Base-by-base conservation (phyloP, 2,113 vertebrate species). In the Puffinus mauretanicus region DNA sequence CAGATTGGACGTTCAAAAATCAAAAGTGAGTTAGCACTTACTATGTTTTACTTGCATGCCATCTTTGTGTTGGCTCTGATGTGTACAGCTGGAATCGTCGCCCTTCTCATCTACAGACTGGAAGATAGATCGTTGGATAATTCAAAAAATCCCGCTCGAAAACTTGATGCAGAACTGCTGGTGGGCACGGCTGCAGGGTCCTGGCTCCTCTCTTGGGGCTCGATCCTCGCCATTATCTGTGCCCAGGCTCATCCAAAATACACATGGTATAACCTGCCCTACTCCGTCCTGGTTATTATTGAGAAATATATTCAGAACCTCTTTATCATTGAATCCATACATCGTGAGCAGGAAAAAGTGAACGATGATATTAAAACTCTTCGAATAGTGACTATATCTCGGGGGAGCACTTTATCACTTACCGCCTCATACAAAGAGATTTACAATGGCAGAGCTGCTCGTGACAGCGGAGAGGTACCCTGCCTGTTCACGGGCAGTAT, bases 131-230 rank as follows among this genome's bases (percentile, higher is more conserved):
- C 98, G 0, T 61, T 98, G 64, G 99, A 99, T 69, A 98, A 98
- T 60, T 98, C 98, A 30, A 98, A 98, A 84, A 99, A 99, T 94
- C 99, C 99, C 0, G 98, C 99, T 21, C 98, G 99, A 67, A 98
- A 99, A 79, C 97, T 99, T 92, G 99, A 99, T 69, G 97, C 98
- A 0, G 98, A 99, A 70, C 98, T 99, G 51, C 95, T 99, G 87
- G 98, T 99, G 87, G 98, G 98, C 70, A 98, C 99, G 0, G 99
- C 99, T 4, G 98, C 99, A 0, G 99, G 99, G 44, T 99, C 99
- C 79, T 99, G 99, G 99, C 97, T 99, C 30, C 98, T 99, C 81
- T 99, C 99, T n/a, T 99, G 99, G 99, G 99, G 99, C 91, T 99
- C 99, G 0, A 97, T 99, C 55, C 96, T 99, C 3, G 99, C 99